Percentiles rank a stretch among this genome's conserved stretches.
Evolutionary conservation across 2,797 vertebrate species (phyloP).

Genomic region (Mus minutoides): DNA sequence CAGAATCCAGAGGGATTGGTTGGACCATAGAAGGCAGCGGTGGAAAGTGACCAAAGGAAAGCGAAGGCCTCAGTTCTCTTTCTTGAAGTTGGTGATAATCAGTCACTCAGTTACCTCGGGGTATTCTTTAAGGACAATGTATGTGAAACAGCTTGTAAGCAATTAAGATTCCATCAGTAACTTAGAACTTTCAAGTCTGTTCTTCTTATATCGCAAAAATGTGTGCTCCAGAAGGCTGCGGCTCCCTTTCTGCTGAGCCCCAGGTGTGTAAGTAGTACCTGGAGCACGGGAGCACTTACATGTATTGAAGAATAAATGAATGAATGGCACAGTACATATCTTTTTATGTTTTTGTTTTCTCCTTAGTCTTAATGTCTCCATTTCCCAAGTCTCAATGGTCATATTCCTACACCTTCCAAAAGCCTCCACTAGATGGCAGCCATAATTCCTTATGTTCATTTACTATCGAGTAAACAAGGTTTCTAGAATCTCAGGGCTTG

Average conservation of each 20-base stretch:
- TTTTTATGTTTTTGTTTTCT: neutral
- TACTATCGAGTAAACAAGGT: conserved; percentile 49
- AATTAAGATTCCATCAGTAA: conserved; percentile 7
- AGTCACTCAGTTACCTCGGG: neutral
- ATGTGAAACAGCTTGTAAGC: neutral
- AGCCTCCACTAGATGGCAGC: conserved; percentile 74
- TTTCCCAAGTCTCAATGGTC: neutral
- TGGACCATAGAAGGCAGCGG: neutral
- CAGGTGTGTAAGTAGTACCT: neutral
- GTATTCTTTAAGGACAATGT: conserved; percentile 5
- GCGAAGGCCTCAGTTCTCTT: neutral
- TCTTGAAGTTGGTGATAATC: conserved; percentile 10
- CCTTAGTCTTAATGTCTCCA: neutral
- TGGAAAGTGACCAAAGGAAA: neutral
- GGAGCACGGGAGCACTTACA: neutral
- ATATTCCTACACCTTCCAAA: neutral
- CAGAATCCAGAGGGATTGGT: conserved; percentile 12
- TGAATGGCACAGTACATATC: neutral
- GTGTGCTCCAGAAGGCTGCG: neutral
- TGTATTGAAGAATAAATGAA: neutral
- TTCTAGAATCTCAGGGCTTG: conserved; percentile 50
- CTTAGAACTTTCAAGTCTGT: conserved; percentile 46
- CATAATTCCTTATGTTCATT: conserved; percentile 24
- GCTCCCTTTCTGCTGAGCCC: neutral
- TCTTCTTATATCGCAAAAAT: conserved; percentile 42